Evolutionary conservation across 2,113 vertebrate genomes (phyloP).

Genomic region (Cygnus buccinator): DNA sequence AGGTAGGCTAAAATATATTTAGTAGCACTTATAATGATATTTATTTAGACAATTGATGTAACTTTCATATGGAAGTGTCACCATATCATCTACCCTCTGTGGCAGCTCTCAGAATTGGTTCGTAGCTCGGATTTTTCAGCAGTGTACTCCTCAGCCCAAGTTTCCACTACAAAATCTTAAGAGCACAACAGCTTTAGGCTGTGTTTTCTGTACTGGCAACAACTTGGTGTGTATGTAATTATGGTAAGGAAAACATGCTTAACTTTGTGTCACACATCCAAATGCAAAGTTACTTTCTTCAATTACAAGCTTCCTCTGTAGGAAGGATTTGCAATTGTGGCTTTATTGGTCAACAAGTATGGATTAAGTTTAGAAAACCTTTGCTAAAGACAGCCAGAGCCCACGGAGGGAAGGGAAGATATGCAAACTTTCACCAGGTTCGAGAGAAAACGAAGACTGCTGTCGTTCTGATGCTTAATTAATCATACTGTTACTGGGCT

Average conservation of each 20-base stretch:
- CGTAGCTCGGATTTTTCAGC: background rate
- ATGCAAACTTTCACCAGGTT: background rate
- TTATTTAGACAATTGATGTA: background rate
- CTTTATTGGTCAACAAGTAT: background rate
- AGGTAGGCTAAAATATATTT: background rate
- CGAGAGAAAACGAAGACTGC: background rate
- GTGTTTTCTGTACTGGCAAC: background rate
- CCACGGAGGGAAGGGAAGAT: background rate
- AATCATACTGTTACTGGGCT: background rate
- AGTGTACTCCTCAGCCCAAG: background rate
- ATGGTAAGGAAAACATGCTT: background rate
- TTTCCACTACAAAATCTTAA: background rate
- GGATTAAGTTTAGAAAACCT: background rate
- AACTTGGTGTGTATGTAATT: background rate
- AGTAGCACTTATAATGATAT: background rate
- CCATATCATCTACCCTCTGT: background rate
- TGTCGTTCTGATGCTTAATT: background rate
- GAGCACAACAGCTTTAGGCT: background rate
- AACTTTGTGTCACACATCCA: background rate
- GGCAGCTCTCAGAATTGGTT: background rate
- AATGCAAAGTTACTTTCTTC: background rate
- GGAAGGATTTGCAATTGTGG: background rate
- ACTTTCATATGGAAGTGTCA: background rate
- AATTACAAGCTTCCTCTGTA: background rate
- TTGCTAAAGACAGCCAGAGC: background rate